Percentiles rank a stretch among this genome's conserved stretches.
Conservation (phyloP, 2,797 vertebrate genomes). For the Propithecus deckenii region DNA sequence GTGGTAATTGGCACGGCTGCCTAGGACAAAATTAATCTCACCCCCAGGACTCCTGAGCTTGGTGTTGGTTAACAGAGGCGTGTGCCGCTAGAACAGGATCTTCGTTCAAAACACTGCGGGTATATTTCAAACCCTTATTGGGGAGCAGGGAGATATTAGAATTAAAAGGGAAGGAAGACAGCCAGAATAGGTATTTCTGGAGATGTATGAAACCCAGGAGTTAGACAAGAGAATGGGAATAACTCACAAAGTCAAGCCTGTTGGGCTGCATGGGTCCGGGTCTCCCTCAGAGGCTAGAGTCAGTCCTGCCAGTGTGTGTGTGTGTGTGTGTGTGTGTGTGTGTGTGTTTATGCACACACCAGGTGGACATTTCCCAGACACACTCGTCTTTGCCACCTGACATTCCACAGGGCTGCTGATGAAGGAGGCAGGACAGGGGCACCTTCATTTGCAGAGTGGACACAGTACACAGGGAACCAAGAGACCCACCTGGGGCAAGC, state of each 20-base stretch:
- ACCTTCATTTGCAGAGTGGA: neutral
- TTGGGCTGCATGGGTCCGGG: neutral
- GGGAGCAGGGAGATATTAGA: neutral
- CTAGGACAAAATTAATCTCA: slow-evolving; percentile 37
- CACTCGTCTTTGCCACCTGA: neutral
- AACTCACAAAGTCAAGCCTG: neutral
- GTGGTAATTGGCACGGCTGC: slow-evolving; percentile 24
- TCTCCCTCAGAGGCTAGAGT: neutral
- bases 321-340: neutral
- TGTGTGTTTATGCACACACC: no score
- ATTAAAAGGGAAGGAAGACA: neutral
- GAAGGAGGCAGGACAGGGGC: neutral
- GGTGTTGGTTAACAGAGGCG: slow-evolving; percentile 46
- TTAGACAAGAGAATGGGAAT: neutral
- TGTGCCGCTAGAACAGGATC: neutral
- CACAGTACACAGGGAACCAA: neutral
- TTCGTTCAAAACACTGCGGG: neutral
- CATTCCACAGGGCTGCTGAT: neutral
- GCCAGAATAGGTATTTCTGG: neutral
- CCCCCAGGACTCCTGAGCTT: slow-evolving; percentile 30
- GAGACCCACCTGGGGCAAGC: neutral
- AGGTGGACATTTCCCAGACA: neutral
- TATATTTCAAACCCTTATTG: neutral
- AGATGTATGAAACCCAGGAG: neutral
- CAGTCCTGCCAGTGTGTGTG: no score